phyloP scores from a whole-genome alignment of 2,797 vertebrate genomes.

The Rhabdomys pumilio region DNA sequence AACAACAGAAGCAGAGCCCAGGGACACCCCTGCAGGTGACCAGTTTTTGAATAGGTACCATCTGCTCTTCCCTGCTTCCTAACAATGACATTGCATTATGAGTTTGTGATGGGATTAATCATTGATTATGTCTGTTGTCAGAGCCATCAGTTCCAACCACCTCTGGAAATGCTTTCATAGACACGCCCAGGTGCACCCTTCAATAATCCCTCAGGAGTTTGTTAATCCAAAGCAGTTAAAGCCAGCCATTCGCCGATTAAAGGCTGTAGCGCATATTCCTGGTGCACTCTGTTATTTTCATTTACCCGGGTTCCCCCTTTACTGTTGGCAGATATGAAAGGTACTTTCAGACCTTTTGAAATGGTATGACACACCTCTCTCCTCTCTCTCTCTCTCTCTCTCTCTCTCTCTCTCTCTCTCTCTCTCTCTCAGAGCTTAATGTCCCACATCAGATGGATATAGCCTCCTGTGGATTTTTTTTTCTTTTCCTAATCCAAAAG shows the following conservation, averaged over 20 bases:
- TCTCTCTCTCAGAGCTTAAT: background rate
- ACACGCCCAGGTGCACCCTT: background rate
- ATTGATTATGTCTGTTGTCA: background rate
- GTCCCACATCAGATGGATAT: slow-evolving; percentile 19
- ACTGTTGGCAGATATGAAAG: background rate
- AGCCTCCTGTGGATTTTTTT: background rate
- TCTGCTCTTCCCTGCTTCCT: background rate
- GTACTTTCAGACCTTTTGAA: slow-evolving; percentile 49
- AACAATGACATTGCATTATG: too few relatives aligned
- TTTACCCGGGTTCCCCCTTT: background rate
- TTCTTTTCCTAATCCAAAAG: background rate
- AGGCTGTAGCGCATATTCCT: background rate
- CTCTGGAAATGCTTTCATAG: background rate
- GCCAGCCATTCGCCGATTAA: background rate
- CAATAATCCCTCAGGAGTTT: background rate
- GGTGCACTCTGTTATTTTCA: slow-evolving; percentile 8
- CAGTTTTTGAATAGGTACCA: background rate
- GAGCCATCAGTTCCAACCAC: background rate
- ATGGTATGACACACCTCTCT: background rate
- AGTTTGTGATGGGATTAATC: background rate
- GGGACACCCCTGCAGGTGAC: background rate
- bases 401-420: too few relatives aligned
- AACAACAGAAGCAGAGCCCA: background rate
- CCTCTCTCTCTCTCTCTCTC: background rate
- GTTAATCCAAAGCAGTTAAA: background rate